Base-by-base conservation (phyloP, 2,797 vertebrate species). In the Rhincodon typus region DNA sequence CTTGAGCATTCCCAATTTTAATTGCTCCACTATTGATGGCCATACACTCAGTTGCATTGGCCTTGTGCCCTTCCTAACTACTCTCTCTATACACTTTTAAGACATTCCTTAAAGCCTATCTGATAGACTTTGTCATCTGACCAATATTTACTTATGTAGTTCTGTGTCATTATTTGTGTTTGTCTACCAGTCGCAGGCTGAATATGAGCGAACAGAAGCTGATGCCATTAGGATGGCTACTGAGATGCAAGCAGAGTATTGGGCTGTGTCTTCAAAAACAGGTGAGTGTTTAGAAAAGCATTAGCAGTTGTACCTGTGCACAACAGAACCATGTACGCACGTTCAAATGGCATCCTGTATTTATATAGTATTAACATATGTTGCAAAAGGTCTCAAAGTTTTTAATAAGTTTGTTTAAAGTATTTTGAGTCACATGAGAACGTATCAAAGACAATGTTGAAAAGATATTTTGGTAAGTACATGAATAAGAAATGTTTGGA, bases 231-330 rank as follows among this genome's bases (percentile, higher is more conserved):
- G 96, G 90, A 97, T 98, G 96, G 98, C 99, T 95, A 96, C 96
- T 0, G 98, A 98, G 96, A 98, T 99, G 97, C 97, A 97, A 19
- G 99, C 98, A 0, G 99, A 99, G 96, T 99, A 99, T 96, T 99
- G 99, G 99, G 98, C 98, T 0, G 98, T 99, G 96, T 99, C 99
- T 0, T 97, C 99, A 96, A 99, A 98, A 97, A 98, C 98, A 46
- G 99, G 99, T 99, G 96, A 96, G 97, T 96, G 21, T 62, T 69
- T 79, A 46, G 46, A 42, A 27, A 67, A 84, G 66, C 8, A 50
- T 25, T 23, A 23, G 46, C 42, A n/a, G 95, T 30, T 53, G 34
- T 38, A 30, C 23, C 23, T 50, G 62, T 69, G 90, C n/a, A 69
- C 90, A 25, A 57, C 34, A n/a, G 88, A 91, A 66, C 34, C 15